A percentile compares a stretch with the other conserved stretches of the same genome.
These are phyloP conservation scores for Eucidaris tribuloides DNA, from an alignment of 35 echinoderm and acorn worm species.

Conservation along the genomic window DNA sequence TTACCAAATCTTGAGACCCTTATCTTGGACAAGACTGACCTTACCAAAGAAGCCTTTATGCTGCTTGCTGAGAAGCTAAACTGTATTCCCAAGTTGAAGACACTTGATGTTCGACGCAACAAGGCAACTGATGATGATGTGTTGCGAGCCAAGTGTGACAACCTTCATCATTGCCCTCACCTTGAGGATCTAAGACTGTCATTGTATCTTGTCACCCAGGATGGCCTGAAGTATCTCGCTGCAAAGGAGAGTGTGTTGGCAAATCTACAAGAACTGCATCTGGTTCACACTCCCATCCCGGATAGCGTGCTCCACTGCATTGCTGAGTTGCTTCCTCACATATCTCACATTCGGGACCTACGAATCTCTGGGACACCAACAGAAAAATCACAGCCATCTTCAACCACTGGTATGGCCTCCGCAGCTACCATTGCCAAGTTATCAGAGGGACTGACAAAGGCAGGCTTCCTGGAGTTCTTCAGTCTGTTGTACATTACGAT, in stretches of 20 bases:
- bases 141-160: background rate
- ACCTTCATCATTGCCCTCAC: background rate
- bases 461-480: background rate
- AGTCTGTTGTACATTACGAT: constrained; percentile 31
- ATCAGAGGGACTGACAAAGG: background rate
- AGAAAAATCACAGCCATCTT: background rate
- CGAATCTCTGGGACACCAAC: constrained; percentile 19
- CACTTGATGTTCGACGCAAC: constrained; percentile 31
- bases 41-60: background rate
- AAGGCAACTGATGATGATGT: background rate
- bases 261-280: constrained; percentile 7
- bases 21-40: constrained; percentile 28
- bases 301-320: constrained; percentile 18
- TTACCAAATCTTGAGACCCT: constrained; percentile 2
- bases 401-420: background rate
- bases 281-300: constrained; percentile 34
- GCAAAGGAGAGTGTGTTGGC: background rate
- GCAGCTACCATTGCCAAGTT: background rate
- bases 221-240: background rate
- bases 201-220: constrained; percentile 14
- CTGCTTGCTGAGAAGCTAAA: background rate
- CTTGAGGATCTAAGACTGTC: background rate
- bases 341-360: constrained; percentile 10
- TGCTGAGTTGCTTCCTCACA: background rate
- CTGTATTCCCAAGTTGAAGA: background rate